Evolutionary conservation across 2,113 vertebrate genomes (phyloP).

Genomic region (Antechinus flavipes): DNA sequence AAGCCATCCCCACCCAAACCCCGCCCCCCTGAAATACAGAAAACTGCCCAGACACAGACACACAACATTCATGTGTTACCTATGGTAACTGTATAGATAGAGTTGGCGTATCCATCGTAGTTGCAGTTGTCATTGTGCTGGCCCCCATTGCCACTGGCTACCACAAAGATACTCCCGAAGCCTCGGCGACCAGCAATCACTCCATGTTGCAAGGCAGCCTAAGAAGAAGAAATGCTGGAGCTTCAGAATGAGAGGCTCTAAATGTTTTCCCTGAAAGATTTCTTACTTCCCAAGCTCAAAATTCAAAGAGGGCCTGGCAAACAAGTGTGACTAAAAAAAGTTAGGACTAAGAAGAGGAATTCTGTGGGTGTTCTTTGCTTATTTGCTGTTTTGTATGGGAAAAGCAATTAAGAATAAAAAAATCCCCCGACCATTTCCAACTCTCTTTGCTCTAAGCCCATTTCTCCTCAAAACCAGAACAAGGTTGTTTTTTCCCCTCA

Average conservation of each 20-base stretch:
- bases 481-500: not conserved
- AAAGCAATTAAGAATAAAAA: not conserved
- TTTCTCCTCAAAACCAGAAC: not conserved
- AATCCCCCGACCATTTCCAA: not conserved
- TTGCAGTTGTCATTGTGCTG: slow-evolving; percentile 97
- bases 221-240: not conserved
- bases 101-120: slow-evolving; percentile 98
- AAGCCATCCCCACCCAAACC: no score
- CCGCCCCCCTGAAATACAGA: no score
- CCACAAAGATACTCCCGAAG: slow-evolving; percentile 97
- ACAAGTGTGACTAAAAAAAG: not conserved
- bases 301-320: not conserved
- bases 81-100: slow-evolving; percentile 98
- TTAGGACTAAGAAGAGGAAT: not conserved
- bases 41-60: not conserved
- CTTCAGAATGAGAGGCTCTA: not conserved
- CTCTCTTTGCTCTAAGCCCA: not conserved
- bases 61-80: slow-evolving; percentile 81
- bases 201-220: slow-evolving; percentile 97
- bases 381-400: not conserved
- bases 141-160: slow-evolving; percentile 97
- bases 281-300: not conserved
- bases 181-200: slow-evolving; percentile 95
- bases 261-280: not conserved
- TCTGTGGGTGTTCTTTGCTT: not conserved